Evolutionary conservation across 2,797 vertebrate species (phyloP).

Genomic region (Helostoma temminkii): DNA sequence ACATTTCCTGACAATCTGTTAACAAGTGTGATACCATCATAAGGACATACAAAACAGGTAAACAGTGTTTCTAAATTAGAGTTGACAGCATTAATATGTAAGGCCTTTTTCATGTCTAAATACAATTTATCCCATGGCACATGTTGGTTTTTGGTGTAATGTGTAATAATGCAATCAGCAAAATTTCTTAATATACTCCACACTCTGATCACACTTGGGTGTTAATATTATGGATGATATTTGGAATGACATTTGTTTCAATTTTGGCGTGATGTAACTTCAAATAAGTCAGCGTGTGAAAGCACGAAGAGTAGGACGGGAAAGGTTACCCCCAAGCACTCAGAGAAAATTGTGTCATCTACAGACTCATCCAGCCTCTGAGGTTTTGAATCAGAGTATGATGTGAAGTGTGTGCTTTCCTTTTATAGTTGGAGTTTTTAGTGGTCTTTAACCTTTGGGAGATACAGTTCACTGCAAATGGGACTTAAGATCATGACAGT

Average conservation of each 20-base stretch:
- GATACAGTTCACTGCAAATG: slow-evolving; percentile 25
- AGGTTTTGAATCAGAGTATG: slow-evolving; percentile 50
- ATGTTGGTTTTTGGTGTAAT: neutral
- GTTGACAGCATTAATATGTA: too few species aligned
- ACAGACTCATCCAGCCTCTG: slow-evolving; percentile 9
- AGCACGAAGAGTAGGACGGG: neutral
- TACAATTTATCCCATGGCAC: accelerated
- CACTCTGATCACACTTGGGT: slow-evolving; percentile 17
- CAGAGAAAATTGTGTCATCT: slow-evolving; percentile 35
- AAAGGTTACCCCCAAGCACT: slow-evolving; percentile 36
- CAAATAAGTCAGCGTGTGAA: slow-evolving; percentile 11
- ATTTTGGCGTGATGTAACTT: neutral
- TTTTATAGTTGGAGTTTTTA: slow-evolving; percentile 19
- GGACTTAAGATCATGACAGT: slow-evolving; percentile 45
- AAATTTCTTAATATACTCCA: slow-evolving; percentile 18
- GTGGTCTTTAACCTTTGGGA: slow-evolving; percentile 54
- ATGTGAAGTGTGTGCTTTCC: slow-evolving; percentile 22
- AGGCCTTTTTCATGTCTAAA: neutral
- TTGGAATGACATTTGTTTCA: slow-evolving; percentile 35
- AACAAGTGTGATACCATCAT: slow-evolving; percentile 13
- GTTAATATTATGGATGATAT: slow-evolving; percentile 38
- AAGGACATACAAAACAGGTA: neutral
- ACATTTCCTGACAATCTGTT: neutral
- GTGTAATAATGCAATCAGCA: neutral
- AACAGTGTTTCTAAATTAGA: too few species aligned